Evolutionary conservation across 2,888 invertebrate species (phyloP), one percentile per base, ranked within the genome.

Genomic region (Julus scanicus): DNA sequence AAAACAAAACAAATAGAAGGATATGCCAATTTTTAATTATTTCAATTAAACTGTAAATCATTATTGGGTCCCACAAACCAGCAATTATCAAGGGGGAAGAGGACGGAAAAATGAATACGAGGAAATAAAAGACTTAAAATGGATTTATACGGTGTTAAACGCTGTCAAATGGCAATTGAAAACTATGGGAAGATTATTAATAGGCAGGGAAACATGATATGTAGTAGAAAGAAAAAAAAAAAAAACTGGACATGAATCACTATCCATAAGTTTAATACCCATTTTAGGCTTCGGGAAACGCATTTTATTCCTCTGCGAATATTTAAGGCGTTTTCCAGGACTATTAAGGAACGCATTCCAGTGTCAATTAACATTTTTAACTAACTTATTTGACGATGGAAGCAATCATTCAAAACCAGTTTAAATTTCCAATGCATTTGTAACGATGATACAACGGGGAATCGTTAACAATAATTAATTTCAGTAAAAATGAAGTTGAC

Each of bases 21-120:
- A 20, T 71, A 71, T 71, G 71, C 71, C 71, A 71, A 71, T 71
- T 71, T 71, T 71, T 71, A 71, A 71, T 71, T 71, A 71, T 71
- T 71, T 9, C 71, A 71, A 20, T 71, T 71, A 71, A 71, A 71
- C 71, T 29, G 29, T 71, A 71, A 71, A 71, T 71, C 71, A 71
- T 71, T 71, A 71, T 9, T 71, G 71, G 71, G 11, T 29, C 71
- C 71, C 71, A 71, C 71, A 71, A 71, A 71, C 71, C 71, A 71
- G 20, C 71, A 71, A 71, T 71, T 71, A 71, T 71, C 20, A 20
- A 20, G 29, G 8, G 63, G 29, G 9, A 71, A 71, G 29, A 71
- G 29, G 71, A 11, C 71, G 29, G 71, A 9, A 53, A 71, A 29
- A 71, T 20, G 71, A 71, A 71, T 71, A 71, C 71, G 29, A 71